Evolutionary conservation across 1,140 invertebrate genomes (phyloP).

Genomic region (Pararge aegeria): DNA sequence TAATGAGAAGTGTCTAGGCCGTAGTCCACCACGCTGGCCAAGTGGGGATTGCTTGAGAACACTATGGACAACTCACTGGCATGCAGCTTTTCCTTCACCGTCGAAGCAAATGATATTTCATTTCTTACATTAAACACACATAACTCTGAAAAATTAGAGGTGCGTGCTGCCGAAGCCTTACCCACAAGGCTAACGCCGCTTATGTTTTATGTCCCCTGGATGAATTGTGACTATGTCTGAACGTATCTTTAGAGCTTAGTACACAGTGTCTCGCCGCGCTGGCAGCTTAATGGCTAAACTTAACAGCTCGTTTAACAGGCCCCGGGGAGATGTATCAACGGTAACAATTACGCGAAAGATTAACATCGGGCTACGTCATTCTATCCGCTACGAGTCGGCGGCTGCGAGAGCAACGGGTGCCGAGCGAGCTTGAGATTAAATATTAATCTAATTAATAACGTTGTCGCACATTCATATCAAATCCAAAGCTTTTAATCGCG

Average conservation of each 20-base stretch:
- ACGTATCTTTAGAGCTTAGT: constrained; percentile 9
- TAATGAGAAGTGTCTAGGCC: too few species aligned
- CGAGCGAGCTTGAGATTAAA: constrained; percentile 36
- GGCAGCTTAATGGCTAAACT: constrained; percentile 49
- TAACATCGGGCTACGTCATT: constrained; percentile 54
- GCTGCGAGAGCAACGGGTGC: constrained; percentile 20
- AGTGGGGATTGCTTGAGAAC: too few species aligned
- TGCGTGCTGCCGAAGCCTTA: too few species aligned
- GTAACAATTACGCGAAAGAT: constrained; percentile 60
- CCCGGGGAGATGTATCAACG: constrained; percentile 45
- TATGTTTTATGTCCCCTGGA: too few species aligned
- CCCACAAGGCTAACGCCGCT: too few species aligned
- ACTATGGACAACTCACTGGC: too few species aligned
- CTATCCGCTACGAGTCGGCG: constrained; percentile 28
- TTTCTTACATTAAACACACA: too few species aligned
- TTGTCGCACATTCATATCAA: constrained; percentile 8
- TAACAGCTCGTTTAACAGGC: constrained; percentile 62
- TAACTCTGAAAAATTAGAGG: too few species aligned
- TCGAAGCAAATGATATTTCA: too few species aligned
- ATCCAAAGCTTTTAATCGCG: background rate
- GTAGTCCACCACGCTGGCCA: too few species aligned
- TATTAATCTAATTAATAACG: constrained; percentile 42
- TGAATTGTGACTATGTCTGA: background rate
- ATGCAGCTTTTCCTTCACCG: too few species aligned
- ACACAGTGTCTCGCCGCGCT: constrained; percentile 19